Evolutionary conservation across 2,113 vertebrate genomes (phyloP), one percentile per base, ranked within the genome.

Genomic region (Epinephelus moara): DNA sequence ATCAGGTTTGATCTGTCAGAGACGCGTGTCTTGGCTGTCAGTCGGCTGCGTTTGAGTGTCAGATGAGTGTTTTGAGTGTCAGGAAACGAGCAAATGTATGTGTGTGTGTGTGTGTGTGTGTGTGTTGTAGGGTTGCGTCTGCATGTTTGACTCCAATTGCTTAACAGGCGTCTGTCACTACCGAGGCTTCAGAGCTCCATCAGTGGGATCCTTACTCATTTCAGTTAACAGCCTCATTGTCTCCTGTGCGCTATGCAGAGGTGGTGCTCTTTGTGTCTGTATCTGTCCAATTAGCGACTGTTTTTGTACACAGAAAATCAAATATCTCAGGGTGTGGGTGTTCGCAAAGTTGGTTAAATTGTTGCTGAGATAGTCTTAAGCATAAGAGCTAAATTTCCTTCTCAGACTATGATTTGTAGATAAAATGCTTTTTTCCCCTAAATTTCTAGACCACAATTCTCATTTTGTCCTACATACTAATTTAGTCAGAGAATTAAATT

Each of bases 1-100:
- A 93, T 94, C 91, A 91, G 88, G 89, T 91, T 89, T 91, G 92
- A 94, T 94, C 91, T 93, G 92, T 92, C 93, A 91, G 81, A 75
- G 85, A 15, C 90, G 91, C 25, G 57, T 89, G 88, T 93, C 92
- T 86, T 70, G 59, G 87, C 92, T 93, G 93, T 93, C 94, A 92
- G 84, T 88, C 27, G 61, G 60, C 75, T n/a, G 81, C 55, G n/a
- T 87, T 85, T 91, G 91, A 92, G 84, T 92, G 89, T 92, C 91
- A 92, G 85, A 90, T 82, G 80, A 89, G 69, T 82, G 91, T 90
- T 90, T 87, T 82, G 89, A 89, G 87, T 91, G 89, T 94, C 89
- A 83, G 84, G 59, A 84, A 85, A 93, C 61, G 83, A 89, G 82
- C 37, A 68, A 70, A 78, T 78, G 71, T 80, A 9, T 85, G 70